Evolutionary conservation across 2,888 invertebrate genomes (phyloP), one percentile per base, ranked within the genome.

Genomic region (Yponomeuta sedellus): DNA sequence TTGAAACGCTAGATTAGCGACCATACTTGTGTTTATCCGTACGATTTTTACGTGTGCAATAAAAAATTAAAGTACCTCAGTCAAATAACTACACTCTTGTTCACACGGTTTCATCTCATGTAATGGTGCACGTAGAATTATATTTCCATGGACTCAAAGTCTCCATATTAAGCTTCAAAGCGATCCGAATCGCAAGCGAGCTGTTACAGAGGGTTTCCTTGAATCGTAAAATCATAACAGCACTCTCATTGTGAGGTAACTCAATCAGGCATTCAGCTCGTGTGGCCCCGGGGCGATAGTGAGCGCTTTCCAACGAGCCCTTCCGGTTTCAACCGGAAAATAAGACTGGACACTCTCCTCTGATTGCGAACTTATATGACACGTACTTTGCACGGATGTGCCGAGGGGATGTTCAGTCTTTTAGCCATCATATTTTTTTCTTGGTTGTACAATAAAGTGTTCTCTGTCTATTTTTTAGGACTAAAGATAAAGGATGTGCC

Each of bases 201-300:
- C 44, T 52, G 6, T 52, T 16, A 16, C 44, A 16, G 16, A 12
- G 2, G 16, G 16, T 16, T 52, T 52, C 44, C 44, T 16, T 52
- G 44, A 12, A 52, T 52, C 44, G 44, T 52, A 52, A 16, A 52
- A 39, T 62, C 62, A 62, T 62, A 62, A 19, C 62, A 62, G 19
- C 62, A 34, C n/a, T 16, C 44, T 44, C 20, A 20, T 63, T 63
- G 64, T 64, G 64, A 64, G 64, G 64, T 57, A 56, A 64, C 56
- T 57, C 57, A 56, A 64, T 64, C 28, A 64, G n/a, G 19, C 16
- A 64, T 64, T 56, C 64, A 64, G 57, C 64, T 56, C 64, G 64
- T 57, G 64, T n/a, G 12, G 56, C 12, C 64, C 62, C 11, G 25
- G 28, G 64, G 56, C 57, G 25, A 39, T 16, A 34, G 28, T 8